A percentile compares a stretch with the other conserved stretches of the same genome.
These are phyloP conservation scores for Euborellia annulipes DNA, from an alignment of 1,140 invertebrate species.

Conservation along the genomic window DNA sequence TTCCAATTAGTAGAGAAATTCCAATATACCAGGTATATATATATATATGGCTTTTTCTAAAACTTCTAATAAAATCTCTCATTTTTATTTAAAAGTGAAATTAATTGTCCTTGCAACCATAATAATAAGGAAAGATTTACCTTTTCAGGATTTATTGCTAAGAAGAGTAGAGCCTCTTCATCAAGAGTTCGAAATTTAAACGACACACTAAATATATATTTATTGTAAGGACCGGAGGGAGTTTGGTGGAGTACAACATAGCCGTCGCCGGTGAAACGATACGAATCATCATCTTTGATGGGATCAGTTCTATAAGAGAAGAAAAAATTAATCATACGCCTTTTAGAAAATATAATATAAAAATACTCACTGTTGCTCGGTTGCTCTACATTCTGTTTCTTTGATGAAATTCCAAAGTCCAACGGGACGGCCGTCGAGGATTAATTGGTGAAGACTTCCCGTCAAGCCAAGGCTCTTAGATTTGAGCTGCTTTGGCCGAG, in stretches of 20 bases:
- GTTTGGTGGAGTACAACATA: slow-evolving; percentile 52
- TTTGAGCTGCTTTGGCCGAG: background rate
- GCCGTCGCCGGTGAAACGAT: slow-evolving; percentile 58
- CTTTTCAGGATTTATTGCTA: slow-evolving; percentile 54
- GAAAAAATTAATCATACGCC: slow-evolving; percentile 10
- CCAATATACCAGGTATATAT: too few relatives aligned
- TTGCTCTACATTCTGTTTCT: slow-evolving; percentile 24
- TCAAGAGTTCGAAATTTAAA: slow-evolving; percentile 75
- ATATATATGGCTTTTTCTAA: too few relatives aligned
- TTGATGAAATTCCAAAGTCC: slow-evolving; percentile 80
- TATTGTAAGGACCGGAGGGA: slow-evolving; percentile 43
- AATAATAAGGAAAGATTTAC: too few relatives aligned
- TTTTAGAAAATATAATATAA: too few relatives aligned
- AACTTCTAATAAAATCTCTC: too few relatives aligned
- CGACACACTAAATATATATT: slow-evolving; percentile 56
- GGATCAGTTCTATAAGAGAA: slow-evolving; percentile 34
- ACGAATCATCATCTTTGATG: slow-evolving; percentile 32
- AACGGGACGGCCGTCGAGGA: slow-evolving; percentile 56
- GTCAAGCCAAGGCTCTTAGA: slow-evolving; percentile 31
- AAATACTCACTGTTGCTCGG: too few relatives aligned
- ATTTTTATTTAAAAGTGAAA: too few relatives aligned
- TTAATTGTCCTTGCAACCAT: too few relatives aligned
- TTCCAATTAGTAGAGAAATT: too few relatives aligned
- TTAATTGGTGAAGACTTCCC: slow-evolving; percentile 64
- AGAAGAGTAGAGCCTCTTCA: slow-evolving; percentile 72